A percentile compares a stretch with the other conserved stretches of the same genome.
phyloP scores from a whole-genome alignment of 2,797 vertebrate genomes.

The Acanthiza pusilla region DNA sequence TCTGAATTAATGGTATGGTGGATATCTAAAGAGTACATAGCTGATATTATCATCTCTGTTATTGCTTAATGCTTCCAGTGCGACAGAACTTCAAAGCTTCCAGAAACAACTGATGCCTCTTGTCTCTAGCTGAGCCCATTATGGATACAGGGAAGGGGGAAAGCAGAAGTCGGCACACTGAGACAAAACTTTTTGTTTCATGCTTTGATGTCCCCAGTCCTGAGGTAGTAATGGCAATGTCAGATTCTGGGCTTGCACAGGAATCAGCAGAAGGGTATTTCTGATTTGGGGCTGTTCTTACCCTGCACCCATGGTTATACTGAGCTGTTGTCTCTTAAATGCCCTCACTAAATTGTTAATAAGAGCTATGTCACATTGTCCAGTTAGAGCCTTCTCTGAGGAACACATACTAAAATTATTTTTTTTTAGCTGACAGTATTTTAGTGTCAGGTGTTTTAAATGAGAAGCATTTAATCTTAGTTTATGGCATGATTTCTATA shows the following conservation, averaged over 20 bases:
- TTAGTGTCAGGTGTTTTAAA: neutral
- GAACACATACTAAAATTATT: neutral
- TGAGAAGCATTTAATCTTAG: neutral
- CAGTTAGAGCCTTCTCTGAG: neutral
- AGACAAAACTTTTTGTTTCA: neutral
- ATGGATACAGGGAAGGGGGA: neutral
- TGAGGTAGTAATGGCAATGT: neutral
- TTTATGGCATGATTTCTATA: neutral
- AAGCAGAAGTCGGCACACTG: neutral
- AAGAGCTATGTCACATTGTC: neutral
- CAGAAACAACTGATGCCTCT: neutral
- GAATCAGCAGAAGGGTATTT: neutral
- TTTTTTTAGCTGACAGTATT: neutral
- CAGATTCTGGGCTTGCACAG: neutral
- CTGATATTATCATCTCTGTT: neutral
- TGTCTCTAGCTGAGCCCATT: neutral
- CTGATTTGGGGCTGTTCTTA: neutral
- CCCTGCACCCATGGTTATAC: neutral
- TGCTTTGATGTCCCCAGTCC: neutral
- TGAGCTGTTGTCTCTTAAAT: slow-evolving; percentile 7
- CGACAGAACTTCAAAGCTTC: neutral
- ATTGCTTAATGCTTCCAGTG: neutral
- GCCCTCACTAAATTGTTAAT: neutral
- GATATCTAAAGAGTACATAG: slow-evolving; percentile 3
- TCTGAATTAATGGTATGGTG: slow-evolving; percentile 36